These are phyloP conservation scores for Rambutsinella grinnellia DNA, from an alignment of 2,888 invertebrate genomes.

Conservation along the genomic window DNA sequence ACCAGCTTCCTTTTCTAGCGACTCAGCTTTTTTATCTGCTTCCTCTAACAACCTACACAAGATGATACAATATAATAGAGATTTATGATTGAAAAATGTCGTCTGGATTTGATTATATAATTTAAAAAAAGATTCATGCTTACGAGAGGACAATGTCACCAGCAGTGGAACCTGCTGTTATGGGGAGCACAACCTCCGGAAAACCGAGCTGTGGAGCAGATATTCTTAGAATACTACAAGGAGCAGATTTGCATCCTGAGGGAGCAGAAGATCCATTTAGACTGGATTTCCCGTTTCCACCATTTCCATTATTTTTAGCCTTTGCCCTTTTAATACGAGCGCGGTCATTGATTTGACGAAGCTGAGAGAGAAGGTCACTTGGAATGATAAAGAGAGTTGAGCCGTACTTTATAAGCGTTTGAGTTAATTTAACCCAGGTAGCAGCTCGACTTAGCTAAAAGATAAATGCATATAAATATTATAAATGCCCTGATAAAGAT, in stretches of 20 bases:
- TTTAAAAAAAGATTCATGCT: too few species aligned
- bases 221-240: conserved; percentile 66
- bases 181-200: conserved; percentile 68
- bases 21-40: conserved; percentile 65
- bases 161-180: conserved; percentile 70
- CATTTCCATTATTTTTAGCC: conserved; percentile 50
- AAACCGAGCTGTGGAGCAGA: conserved; percentile 69
- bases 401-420: conserved; percentile 83
- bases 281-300: conserved; percentile 49
- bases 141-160: conserved; percentile 71
- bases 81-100: too few species aligned
- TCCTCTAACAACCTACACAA: conserved; percentile 63
- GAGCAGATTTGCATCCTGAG: conserved; percentile 62
- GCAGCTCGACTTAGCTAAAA: conserved; percentile 76
- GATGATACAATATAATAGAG: too few species aligned
- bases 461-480: not conserved
- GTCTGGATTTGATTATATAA: too few species aligned
- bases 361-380: conserved; percentile 77
- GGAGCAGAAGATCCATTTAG: conserved; percentile 49
- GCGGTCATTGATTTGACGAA: conserved; percentile 72
- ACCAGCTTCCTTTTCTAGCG: conserved; percentile 61
- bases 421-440: conserved; percentile 79
- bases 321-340: conserved; percentile 68
- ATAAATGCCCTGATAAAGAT: not conserved
- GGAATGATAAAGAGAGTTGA: conserved; percentile 87